Evolutionary conservation across 1,140 invertebrate genomes (phyloP).

Genomic region (Venturia canescens): DNA sequence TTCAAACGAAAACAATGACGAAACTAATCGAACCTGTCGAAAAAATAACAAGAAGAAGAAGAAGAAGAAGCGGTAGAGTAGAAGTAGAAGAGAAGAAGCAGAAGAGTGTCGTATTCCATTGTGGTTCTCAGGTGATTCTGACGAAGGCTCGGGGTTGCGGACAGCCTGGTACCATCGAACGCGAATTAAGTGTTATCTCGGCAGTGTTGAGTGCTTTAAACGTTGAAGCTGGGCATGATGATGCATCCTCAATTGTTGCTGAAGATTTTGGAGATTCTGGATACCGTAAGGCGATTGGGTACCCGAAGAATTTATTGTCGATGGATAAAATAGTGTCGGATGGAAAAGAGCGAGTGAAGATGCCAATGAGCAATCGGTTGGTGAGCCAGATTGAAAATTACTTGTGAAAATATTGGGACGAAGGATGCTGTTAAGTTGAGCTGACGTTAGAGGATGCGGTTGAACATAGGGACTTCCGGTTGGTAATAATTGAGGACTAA

Average conservation of each 20-base stretch:
- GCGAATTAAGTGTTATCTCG: constrained; percentile 68
- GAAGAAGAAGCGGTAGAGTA: constrained; percentile 56
- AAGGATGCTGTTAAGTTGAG: constrained; percentile 67
- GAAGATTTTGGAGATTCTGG: constrained; percentile 64
- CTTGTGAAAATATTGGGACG: constrained; percentile 52
- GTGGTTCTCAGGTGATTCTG: constrained; percentile 50
- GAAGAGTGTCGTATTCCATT: constrained; percentile 66
- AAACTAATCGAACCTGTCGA: constrained; percentile 76
- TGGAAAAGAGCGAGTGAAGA: constrained; percentile 7
- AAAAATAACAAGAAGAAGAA: constrained; percentile 68
- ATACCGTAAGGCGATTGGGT: constrained; percentile 23
- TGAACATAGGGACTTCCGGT: constrained; percentile 69
- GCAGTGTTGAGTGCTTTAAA: constrained; percentile 65
- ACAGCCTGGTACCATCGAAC: constrained; percentile 23
- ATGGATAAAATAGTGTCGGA: constrained; percentile 41
- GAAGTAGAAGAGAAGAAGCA: constrained; percentile 54
- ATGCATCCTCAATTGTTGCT: constrained; percentile 62
- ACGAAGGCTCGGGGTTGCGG: constrained; percentile 41
- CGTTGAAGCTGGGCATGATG: constrained; percentile 67
- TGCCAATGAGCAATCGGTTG: constrained; percentile 34
- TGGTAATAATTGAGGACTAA: constrained; percentile 72
- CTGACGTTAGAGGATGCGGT: constrained; percentile 68
- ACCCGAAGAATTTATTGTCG: constrained; percentile 19
- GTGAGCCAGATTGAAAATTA: constrained; percentile 29
- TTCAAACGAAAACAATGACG: constrained; percentile 69